A percentile compares a stretch with the other conserved stretches of the same genome.
Evolutionary conservation across 2,797 vertebrate species (phyloP).

Genomic region (Tokudaia tokunoshimensis): DNA sequence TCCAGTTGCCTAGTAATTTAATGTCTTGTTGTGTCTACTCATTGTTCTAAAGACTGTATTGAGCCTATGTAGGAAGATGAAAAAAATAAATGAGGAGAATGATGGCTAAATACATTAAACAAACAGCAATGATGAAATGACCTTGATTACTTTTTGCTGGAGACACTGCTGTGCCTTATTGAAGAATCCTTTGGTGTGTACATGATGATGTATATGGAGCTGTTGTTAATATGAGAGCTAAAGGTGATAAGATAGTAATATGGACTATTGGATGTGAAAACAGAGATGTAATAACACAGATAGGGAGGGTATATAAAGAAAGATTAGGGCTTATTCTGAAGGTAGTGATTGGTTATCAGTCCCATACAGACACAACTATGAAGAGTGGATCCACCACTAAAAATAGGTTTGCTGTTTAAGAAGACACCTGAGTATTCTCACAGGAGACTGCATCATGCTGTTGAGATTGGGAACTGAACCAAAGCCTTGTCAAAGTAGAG

Average conservation of each 20-base stretch:
- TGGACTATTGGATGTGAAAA: neutral
- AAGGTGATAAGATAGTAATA: neutral
- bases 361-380: slow-evolving; percentile 97
- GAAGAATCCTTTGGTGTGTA: neutral
- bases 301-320: slow-evolving; percentile 95
- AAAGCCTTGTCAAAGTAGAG: neutral
- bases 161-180: neutral
- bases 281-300: neutral
- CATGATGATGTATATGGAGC: neutral
- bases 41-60: neutral
- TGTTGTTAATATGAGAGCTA: neutral
- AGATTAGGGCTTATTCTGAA: slow-evolving; percentile 95
- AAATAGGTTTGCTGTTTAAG: slow-evolving; percentile 98
- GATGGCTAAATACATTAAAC: neutral
- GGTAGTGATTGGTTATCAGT: slow-evolving; percentile 98
- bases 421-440: slow-evolving; percentile 91
- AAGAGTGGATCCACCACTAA: slow-evolving; percentile 98
- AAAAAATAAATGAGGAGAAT: neutral
- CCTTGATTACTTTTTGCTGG: neutral
- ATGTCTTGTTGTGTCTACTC: neutral
- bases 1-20: neutral
- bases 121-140: neutral
- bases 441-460: slow-evolving; percentile 94
- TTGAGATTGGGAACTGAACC: neutral
- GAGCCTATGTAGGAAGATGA: neutral